Percentiles rank a stretch among this genome's conserved stretches.
Evolutionary conservation across 2,888 invertebrate genomes (phyloP).

Genomic region (Drosophila infuscata): DNA sequence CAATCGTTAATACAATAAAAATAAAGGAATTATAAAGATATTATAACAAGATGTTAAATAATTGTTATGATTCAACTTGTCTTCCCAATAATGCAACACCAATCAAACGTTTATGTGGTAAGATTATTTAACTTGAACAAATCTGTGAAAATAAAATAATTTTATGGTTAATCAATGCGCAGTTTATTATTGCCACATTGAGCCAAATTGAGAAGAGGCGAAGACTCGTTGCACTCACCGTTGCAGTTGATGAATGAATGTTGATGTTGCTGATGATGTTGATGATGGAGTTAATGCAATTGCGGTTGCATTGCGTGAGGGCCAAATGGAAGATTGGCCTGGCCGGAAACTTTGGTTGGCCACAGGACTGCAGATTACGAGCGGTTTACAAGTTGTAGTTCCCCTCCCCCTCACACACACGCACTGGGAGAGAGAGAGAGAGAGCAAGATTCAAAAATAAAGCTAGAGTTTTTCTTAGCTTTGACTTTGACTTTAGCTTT

Average conservation of each 20-base stretch:
- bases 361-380: constrained; percentile 49
- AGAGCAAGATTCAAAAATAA: constrained; percentile 22
- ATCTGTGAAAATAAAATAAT: constrained; percentile 1
- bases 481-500: constrained; percentile 21
- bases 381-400: constrained; percentile 22
- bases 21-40: neutral
- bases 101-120: neutral
- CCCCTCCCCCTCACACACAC: constrained; percentile 5
- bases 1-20: neutral
- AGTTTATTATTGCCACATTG: constrained; percentile 1
- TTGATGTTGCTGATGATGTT: constrained; percentile 13
- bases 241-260: constrained; percentile 1
- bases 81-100: neutral
- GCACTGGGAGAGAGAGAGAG: constrained; percentile 4
- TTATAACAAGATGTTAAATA: neutral
- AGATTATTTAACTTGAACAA: neutral
- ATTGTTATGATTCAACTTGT: neutral
- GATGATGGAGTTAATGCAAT: constrained; percentile 38
- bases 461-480: constrained; percentile 25
- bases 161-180: neutral
- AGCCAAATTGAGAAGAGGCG: neutral
- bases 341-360: constrained; percentile 63
- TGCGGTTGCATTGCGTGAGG: constrained; percentile 58
- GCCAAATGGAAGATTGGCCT: constrained; percentile 6
- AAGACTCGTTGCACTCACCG: constrained; percentile 17